phyloP scores from a whole-genome alignment of 2,113 vertebrate species.

The Sylvilagus bachmani region DNA sequence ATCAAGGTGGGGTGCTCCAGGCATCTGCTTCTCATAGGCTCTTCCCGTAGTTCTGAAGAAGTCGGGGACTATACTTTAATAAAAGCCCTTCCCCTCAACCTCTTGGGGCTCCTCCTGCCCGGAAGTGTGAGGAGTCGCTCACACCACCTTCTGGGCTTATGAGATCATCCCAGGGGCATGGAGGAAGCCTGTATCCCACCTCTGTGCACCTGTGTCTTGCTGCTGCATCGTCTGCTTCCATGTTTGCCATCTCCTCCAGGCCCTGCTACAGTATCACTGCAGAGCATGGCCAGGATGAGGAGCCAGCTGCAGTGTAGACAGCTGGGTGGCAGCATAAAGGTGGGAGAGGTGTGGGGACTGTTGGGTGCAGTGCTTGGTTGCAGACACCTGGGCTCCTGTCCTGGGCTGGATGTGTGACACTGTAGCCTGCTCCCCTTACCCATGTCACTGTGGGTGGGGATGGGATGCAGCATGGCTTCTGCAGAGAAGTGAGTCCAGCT shows the following conservation, averaged over 20 bases:
- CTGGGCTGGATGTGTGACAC: not conserved
- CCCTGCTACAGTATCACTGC: not conserved
- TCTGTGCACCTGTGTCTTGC: not conserved
- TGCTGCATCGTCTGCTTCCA: not conserved
- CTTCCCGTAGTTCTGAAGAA: not conserved
- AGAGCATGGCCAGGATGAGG: not conserved
- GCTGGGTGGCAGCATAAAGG: not conserved
- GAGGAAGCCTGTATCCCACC: not conserved
- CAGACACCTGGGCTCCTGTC: not conserved
- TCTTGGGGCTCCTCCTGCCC: not conserved
- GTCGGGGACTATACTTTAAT: not conserved
- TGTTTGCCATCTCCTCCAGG: not conserved
- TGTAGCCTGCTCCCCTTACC: not conserved
- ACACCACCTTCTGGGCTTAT: not conserved
- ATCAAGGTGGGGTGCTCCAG: not conserved
- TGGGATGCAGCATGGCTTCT: not conserved
- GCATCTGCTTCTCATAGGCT: not conserved
- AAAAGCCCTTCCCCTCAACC: not conserved
- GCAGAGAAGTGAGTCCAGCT: not conserved
- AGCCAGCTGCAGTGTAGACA: not conserved
- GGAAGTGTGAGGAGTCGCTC: not conserved
- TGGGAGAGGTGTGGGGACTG: not conserved
- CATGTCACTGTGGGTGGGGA: not conserved
- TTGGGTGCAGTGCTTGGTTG: not conserved
- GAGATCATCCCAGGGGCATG: not conserved